Base-by-base conservation (phyloP, 2,888 invertebrate genomes). In the Agrilus mali region DNA sequence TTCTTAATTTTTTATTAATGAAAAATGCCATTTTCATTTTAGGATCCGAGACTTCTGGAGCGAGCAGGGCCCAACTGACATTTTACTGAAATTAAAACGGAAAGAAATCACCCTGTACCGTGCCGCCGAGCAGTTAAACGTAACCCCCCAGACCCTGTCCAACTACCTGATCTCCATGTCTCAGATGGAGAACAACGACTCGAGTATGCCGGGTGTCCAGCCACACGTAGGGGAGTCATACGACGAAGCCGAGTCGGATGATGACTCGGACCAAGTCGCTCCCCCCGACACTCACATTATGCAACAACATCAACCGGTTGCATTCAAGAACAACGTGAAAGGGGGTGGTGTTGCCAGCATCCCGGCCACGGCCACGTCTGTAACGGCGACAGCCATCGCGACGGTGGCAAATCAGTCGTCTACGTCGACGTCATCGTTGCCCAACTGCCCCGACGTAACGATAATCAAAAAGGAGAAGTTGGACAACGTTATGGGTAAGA, bases 11-110 rank as follows among this genome's bases (percentile, higher is more conserved):
- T 38, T 43, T 38, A 32, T 36, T 38, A 15, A 33, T 22, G 7
- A 20, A 20, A 3, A 20, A 3, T 5, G 5, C 20, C 4, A 20
- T 20, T 20, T 20, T 20, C 4, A 48, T 65, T 61, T 22, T 61
- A 76, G 75, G 65, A 74, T 75, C 47, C 66, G 83, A 43, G 84
- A 85, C 60, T 82, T 83, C 68, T 86, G 84, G 85, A 79, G 80
- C 45, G 81, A 83, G 53, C 82, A 83, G 53, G 82, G 82, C 0
- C 81, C 84, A 0, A 78, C 82, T 2, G 84, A 84, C 51, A 78
- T 84, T 38, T 63, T 85, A 47, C 74, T 80, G 45, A 76, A 82
- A 52, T 67, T 85, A 34, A 81, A 82, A 58, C 68, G 80, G 14
- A 81, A 85, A 50, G 81, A 86, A 61, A 74, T 86, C 44, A 75